Conservation (phyloP, 2,797 vertebrate genomes). For the Lagocephalus sceleratus region DNA sequence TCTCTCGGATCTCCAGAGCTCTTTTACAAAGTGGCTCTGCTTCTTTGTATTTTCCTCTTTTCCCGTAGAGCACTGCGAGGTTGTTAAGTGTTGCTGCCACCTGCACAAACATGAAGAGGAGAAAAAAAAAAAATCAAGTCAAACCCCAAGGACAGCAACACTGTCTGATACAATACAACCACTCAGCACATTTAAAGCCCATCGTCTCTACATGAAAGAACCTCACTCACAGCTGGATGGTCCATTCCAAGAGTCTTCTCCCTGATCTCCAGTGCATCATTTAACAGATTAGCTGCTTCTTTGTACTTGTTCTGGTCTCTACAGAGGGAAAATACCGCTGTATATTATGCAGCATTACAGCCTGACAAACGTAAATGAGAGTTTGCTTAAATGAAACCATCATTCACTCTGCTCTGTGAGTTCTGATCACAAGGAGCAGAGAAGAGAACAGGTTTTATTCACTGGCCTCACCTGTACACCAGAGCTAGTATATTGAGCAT, state of each 20-base stretch:
- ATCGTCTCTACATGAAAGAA: background rate
- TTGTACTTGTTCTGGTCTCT: constrained; percentile 93
- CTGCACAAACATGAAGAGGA: constrained; percentile 47
- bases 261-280: constrained; percentile 84
- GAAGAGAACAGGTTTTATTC: background rate
- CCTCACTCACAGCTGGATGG: constrained; percentile 81
- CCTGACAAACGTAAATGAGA: background rate
- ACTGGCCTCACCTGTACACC: constrained; percentile 80
- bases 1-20: constrained; percentile 88
- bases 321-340: background rate
- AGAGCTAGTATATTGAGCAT: constrained; percentile 90
- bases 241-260: constrained; percentile 87
- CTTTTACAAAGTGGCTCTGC: constrained; percentile 88
- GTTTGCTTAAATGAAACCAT: background rate
- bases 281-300: constrained; percentile 86
- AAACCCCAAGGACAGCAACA: background rate
- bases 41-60: constrained; percentile 86
- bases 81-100: constrained; percentile 90
- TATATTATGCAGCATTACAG: background rate
- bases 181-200: background rate
- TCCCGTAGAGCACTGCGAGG: constrained; percentile 86
- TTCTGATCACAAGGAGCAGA: background rate
- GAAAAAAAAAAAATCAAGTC: background rate
- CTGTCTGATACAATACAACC: background rate
- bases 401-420: background rate